These are phyloP conservation scores for Drosophila borborema DNA, from an alignment of 2,888 invertebrate genomes.

Conservation along the genomic window DNA sequence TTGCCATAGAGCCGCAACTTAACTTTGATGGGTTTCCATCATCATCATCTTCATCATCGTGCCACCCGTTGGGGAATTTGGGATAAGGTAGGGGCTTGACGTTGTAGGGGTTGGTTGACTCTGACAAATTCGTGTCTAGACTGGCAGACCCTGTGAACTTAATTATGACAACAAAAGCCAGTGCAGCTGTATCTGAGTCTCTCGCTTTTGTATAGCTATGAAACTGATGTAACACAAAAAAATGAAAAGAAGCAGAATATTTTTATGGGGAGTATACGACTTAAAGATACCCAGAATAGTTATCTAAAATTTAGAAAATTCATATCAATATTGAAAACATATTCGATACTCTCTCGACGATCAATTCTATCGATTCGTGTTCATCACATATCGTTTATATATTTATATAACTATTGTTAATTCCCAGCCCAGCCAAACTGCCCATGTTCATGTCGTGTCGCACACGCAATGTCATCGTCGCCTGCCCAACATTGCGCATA, in stretches of 20 bases:
- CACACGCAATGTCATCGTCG: constrained; percentile 59
- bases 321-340: no score
- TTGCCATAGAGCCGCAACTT: constrained; percentile 45
- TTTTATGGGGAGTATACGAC: background rate
- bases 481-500: constrained; percentile 58
- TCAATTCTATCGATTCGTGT: background rate
- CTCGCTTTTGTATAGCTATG: constrained; percentile 6
- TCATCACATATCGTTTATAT: background rate
- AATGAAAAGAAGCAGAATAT: background rate
- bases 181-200: constrained; percentile 18
- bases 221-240: constrained; percentile 40
- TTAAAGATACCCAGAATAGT: background rate
- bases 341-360: no score
- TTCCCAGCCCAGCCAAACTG: background rate
- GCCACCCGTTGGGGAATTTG: background rate
- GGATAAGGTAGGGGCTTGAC: background rate
- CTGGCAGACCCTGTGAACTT: constrained; percentile 61
- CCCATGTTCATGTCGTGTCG: constrained; percentile 29
- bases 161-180: constrained; percentile 60
- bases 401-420: background rate
- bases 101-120: background rate
- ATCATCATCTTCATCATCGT: constrained; percentile 28
- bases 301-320: no score
- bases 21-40: constrained; percentile 62
- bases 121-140: constrained; percentile 54